Evolutionary conservation across 2,113 vertebrate genomes (phyloP), one percentile per base, ranked within the genome.

Genomic region (Psammodynastes pulverulentus): DNA sequence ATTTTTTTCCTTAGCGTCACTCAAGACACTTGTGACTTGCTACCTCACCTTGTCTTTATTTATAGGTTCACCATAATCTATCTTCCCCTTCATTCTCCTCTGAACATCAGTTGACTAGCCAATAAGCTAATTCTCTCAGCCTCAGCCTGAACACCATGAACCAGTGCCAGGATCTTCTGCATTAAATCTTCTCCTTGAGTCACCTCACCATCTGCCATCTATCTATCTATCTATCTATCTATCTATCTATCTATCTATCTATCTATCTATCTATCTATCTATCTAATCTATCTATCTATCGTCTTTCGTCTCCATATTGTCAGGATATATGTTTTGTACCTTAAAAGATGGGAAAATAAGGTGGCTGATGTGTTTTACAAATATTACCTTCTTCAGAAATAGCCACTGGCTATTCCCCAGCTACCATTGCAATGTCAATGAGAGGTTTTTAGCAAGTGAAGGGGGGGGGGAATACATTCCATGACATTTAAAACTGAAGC

Each of bases 21-120:
- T 99, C 96, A 99, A 97, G 97, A 99, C 58, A 62, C 26, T 62
- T 62, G 58, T n/a, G 26, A 62, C 10, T 62, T 29, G 56, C 58
- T 12, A 62, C 10, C 9, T 62, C 58, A 62, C 26, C 29, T 62
- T 62, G 58, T 13, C 58, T 12, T 58, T 58, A 29, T 62, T 8
- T n/a, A n/a, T n/a, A 62, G 29, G 26, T 29, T n/a, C 58, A 62
- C 29, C 58, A n/a, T n/a, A n/a, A n/a, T 62, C 58, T 62, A n/a
- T 62, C 58, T 62, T 62, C 29, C 58, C 10, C 1, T 62, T 29
- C 29, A 13, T 13, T 62, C 10, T 29, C 26, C 29, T 62, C 58
- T n/a, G 58, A 62, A 9, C 58, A 62, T 13, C 26, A 62, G 12
- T n/a, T n/a, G 26, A 62, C 58, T n/a, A 29, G 29, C 26, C 26